These are phyloP conservation scores for Acleris cristana DNA, from an alignment of 2,888 invertebrate genomes.

Conservation along the genomic window DNA sequence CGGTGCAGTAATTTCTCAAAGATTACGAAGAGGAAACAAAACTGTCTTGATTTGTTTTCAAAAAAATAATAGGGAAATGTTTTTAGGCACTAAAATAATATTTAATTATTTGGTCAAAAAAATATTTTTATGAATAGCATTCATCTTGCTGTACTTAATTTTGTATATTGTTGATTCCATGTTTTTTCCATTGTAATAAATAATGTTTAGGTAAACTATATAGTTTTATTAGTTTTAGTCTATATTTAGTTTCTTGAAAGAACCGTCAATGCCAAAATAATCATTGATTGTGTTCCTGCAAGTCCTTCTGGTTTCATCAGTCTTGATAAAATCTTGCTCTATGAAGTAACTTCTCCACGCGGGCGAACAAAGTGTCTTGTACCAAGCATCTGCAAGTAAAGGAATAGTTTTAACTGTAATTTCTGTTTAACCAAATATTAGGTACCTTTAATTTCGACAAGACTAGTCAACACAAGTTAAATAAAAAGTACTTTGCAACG, in stretches of 20 bases:
- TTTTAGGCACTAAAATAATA: no score
- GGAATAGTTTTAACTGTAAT: neutral
- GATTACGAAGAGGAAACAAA: no score
- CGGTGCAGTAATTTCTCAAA: no score
- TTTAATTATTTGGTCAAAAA: no score
- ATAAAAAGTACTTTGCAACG: neutral
- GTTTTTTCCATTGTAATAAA: no score
- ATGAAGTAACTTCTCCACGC: slow-evolving; percentile 41
- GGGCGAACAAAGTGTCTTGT: slow-evolving; percentile 33
- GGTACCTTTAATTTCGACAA: no score
- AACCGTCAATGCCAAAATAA: slow-evolving; percentile 47
- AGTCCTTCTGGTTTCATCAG: slow-evolving; percentile 50
- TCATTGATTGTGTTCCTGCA: slow-evolving; percentile 29
- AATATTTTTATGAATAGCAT: no score
- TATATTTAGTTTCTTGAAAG: slow-evolving; percentile 50
- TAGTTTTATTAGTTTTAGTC: slow-evolving; percentile 40
- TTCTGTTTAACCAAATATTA: no score
- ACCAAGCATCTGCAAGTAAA: slow-evolving; percentile 45
- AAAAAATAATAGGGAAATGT: no score
- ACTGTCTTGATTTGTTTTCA: no score
- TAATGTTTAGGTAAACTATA: neutral
- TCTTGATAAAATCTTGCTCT: slow-evolving; percentile 44
- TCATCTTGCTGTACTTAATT: no score
- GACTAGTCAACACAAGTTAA: no score
- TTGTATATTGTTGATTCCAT: neutral